Conservation (phyloP, 2,888 invertebrate genomes). For the Criorhina ranunculi region DNA sequence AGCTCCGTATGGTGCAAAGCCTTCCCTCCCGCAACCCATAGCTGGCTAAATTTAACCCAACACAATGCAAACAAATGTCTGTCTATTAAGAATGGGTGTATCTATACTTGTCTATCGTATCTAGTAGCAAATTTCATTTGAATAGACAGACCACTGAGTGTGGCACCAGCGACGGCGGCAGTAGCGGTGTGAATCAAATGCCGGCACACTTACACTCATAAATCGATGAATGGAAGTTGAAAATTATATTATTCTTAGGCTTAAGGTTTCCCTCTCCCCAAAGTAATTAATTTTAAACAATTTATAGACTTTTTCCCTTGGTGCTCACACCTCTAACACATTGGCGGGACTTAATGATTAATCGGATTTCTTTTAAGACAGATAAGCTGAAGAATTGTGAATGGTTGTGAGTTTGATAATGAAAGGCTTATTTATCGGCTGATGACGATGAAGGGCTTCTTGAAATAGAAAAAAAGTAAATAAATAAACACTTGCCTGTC, state of each 20-base stretch:
- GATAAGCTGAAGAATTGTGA: not conserved
- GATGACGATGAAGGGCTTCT: constrained; percentile 38
- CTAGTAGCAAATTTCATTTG: constrained; percentile 23
- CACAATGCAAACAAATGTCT: not conserved
- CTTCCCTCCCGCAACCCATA: not conserved
- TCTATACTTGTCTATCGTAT: not conserved
- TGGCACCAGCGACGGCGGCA: not conserved
- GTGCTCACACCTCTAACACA: not conserved
- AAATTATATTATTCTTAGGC: not conserved
- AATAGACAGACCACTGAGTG: not conserved
- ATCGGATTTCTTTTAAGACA: constrained; percentile 39
- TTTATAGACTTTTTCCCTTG: constrained; percentile 14
- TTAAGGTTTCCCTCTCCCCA: constrained; percentile 16
- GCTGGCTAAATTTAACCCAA: constrained; percentile 17
- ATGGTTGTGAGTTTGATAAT: not conserved
- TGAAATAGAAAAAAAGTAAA: constrained; percentile 23
- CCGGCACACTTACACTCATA: constrained; percentile 6
- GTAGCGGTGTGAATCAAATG: constrained; percentile 23
- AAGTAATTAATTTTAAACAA: constrained; percentile 7
- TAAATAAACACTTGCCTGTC: constrained; percentile 1
- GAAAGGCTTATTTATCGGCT: not conserved
- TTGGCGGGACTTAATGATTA: constrained; percentile 19
- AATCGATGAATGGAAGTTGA: constrained; percentile 29
- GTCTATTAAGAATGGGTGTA: not conserved
- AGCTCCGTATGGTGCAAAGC: constrained; percentile 28